These are phyloP conservation scores for Leptinotarsa juncta DNA, from an alignment of 2,888 invertebrate species.

Conservation along the genomic window DNA sequence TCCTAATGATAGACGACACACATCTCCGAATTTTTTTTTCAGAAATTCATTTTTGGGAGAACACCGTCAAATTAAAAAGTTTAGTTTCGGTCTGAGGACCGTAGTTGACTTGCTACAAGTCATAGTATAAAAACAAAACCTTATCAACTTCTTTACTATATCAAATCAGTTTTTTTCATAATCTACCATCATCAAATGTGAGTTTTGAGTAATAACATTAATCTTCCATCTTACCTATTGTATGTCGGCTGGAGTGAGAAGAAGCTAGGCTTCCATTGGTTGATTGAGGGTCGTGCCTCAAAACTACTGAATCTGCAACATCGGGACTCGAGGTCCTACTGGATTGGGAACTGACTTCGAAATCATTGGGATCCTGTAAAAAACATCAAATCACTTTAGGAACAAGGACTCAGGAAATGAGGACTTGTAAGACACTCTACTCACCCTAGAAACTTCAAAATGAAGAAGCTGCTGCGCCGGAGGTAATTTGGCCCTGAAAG, in stretches of 20 bases:
- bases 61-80: no score
- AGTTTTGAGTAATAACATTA: not conserved
- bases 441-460: slow-evolving; percentile 73
- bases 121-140: no score
- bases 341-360: slow-evolving; percentile 68
- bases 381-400: not conserved
- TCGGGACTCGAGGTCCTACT: slow-evolving; percentile 71
- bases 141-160: no score
- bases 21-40: no score
- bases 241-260: slow-evolving; percentile 57
- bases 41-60: no score
- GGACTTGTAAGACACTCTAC: not conserved
- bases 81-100: no score
- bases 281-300: slow-evolving; percentile 61
- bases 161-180: no score
- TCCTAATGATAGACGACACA: no score
- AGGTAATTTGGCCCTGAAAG: slow-evolving; percentile 91
- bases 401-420: slow-evolving; percentile 2
- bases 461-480: slow-evolving; percentile 90
- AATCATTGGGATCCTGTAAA: slow-evolving; percentile 61
- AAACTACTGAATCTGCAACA: slow-evolving; percentile 60
- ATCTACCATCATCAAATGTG: not conserved
- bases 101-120: no score
- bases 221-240: slow-evolving; percentile 56
- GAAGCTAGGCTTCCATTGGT: slow-evolving; percentile 58